These are phyloP conservation scores for Carettochelys insculpta DNA, from an alignment of 2,113 vertebrate species.

Conservation along the genomic window DNA sequence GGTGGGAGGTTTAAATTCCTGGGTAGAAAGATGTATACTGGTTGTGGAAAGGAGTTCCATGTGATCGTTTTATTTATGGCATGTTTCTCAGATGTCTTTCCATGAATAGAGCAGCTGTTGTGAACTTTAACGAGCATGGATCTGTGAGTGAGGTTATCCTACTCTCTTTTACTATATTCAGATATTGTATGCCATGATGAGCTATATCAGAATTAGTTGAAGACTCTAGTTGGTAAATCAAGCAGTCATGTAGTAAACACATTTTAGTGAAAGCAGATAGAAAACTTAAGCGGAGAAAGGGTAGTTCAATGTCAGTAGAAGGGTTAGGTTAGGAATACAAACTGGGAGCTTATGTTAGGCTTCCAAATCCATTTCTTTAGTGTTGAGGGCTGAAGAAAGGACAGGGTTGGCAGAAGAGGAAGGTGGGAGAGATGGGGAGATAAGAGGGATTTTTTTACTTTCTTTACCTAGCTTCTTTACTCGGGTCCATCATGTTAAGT, in stretches of 20 bases:
- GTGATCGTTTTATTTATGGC: conserved; percentile 70
- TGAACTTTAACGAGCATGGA: conserved; percentile 43
- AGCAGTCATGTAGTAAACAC: neutral
- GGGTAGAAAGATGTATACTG: conserved; percentile 42
- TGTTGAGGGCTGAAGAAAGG: neutral
- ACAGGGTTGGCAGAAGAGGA: neutral
- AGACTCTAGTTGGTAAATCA: neutral
- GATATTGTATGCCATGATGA: neutral
- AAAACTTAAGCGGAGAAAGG: neutral
- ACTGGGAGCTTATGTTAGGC: neutral
- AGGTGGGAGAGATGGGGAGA: neutral
- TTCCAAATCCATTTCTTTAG: neutral
- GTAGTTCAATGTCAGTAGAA: neutral
- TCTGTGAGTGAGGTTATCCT: neutral
- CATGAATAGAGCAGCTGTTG: conserved; percentile 63
- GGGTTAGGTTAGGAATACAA: neutral
- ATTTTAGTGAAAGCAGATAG: neutral
- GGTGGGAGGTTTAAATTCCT: conserved; percentile 63
- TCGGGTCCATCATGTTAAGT: neutral
- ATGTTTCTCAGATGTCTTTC: conserved; percentile 67
- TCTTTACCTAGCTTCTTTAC: neutral
- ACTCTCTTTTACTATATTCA: conserved; percentile 8
- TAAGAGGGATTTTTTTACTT: neutral
- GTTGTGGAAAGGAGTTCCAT: conserved; percentile 62
- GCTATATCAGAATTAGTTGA: neutral